Evolutionary conservation across 2,888 invertebrate species (phyloP).

Genomic region (Timema cristinae): DNA sequence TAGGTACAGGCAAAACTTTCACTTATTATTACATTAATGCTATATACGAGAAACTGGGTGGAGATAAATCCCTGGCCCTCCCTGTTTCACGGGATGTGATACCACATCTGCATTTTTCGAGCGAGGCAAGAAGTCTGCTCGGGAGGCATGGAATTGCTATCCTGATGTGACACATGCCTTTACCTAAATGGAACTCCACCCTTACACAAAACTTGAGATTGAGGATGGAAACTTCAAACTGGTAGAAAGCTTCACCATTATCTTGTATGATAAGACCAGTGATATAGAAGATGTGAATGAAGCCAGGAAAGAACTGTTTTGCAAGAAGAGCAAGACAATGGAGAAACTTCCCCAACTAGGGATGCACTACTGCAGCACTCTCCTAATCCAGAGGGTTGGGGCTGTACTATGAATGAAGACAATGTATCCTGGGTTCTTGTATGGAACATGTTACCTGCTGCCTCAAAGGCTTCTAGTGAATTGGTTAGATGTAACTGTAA

Average conservation of each 20-base stretch:
- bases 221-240: not conserved
- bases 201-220: conserved; percentile 8
- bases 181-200: not conserved
- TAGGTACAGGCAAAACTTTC: conserved; percentile 3
- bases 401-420: no score
- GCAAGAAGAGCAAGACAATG: no score
- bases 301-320: no score
- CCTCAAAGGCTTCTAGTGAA: no score
- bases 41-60: not conserved
- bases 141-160: not conserved
- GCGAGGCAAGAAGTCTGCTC: not conserved
- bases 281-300: not conserved
- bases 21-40: conserved; percentile 7
- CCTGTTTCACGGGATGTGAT: not conserved
- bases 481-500: not conserved
- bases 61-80: not conserved
- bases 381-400: no score
- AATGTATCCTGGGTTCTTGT: no score
- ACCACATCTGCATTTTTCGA: not conserved
- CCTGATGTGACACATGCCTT: not conserved
- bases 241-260: not conserved
- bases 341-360: no score
- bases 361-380: no score
- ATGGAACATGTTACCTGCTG: no score
- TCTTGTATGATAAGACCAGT: not conserved